Evolutionary conservation across 2,113 vertebrate genomes (phyloP), one percentile per base, ranked within the genome.

Genomic region (Oriolus oriolus): DNA sequence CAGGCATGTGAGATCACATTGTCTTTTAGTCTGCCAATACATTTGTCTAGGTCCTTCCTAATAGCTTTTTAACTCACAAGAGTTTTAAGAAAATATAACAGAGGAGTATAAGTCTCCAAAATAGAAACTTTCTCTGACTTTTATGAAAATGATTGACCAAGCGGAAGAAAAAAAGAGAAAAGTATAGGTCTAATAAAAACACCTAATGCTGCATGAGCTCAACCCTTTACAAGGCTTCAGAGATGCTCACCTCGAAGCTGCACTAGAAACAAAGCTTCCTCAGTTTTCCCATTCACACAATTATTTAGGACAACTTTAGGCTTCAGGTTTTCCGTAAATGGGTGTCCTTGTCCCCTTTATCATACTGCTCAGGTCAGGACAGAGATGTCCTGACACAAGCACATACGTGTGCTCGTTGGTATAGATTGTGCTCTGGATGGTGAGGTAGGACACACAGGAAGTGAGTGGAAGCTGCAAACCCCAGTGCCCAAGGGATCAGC

Each of bases 351-450:
- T 63, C 44, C 28, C 28, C 26, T 84, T 52, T 81, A 74, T 64
- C n/a, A 28, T 30, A 27, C 21, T 64, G 4, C 35, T 78, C 42
- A 39, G 33, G 35, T 24, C 64, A 73, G 69, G 47, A 44, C 23
- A 60, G 44, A 79, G 50, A 35, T 16, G 28, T 61, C 42, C 56
- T 79, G 35, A 27, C 27, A 47, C 1, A 1, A 50, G n/a, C 50
- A 85, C 31, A 17, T 4, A 0, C 0, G 0, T 37, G 22, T 21
- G 2, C 18, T 35, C 0, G 0, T 10, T 70, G 37, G 31, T 28
- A 9, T 22, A 30, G 63, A 61, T 3, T 33, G 12, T 64, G 39
- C 53, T 52, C 69, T 68, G 27, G 28, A 10, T 27, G 33, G 16
- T 60, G 70, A 76, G 42, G n/a, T 73, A 81, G 50, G 44, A 56